phyloP scores from a whole-genome alignment of 2,797 vertebrate species.

The Lutjanus campechanus region DNA sequence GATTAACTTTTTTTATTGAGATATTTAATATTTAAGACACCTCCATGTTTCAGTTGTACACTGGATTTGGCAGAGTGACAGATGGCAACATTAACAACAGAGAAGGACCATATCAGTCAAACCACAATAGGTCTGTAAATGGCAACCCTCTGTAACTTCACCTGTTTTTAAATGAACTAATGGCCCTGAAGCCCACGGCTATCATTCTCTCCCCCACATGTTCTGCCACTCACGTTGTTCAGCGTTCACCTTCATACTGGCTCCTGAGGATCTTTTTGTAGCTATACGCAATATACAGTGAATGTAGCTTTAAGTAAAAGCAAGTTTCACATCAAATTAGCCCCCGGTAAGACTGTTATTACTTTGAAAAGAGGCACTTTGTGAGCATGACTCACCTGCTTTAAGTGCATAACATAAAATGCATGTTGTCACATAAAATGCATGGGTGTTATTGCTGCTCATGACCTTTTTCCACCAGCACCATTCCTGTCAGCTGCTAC shows the following conservation, averaged over 20 bases:
- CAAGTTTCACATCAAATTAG: conserved; percentile 40
- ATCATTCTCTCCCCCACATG: conserved; percentile 52
- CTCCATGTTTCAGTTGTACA: neutral
- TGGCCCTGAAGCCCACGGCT: conserved; percentile 40
- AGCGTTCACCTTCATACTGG: conserved; percentile 35
- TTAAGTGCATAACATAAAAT: conserved; percentile 62
- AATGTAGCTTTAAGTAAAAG: conserved; percentile 35
- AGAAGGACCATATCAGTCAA: conserved; percentile 7
- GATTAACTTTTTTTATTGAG: neutral
- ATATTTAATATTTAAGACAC: neutral
- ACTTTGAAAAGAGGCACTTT: conserved; percentile 43
- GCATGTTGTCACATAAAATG: conserved; percentile 45
- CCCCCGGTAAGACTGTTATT: conserved; percentile 21
- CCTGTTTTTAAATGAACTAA: conserved; percentile 52
- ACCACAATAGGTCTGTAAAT: conserved; percentile 19
- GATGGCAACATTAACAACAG: conserved; percentile 11
- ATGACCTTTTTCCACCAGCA: conserved; percentile 34
- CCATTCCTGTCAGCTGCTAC: conserved; percentile 14
- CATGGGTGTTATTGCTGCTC: conserved; percentile 33
- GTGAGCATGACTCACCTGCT: conserved; percentile 71
- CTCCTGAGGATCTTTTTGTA: conserved; percentile 13
- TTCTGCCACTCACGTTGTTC: conserved; percentile 48
- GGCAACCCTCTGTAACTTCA: conserved; percentile 18
- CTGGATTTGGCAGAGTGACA: neutral
- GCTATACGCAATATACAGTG: neutral